Evolutionary conservation across 92 coral and sea anemone genomes (phyloP).

Genomic region (Epizoanthus ramosus): DNA sequence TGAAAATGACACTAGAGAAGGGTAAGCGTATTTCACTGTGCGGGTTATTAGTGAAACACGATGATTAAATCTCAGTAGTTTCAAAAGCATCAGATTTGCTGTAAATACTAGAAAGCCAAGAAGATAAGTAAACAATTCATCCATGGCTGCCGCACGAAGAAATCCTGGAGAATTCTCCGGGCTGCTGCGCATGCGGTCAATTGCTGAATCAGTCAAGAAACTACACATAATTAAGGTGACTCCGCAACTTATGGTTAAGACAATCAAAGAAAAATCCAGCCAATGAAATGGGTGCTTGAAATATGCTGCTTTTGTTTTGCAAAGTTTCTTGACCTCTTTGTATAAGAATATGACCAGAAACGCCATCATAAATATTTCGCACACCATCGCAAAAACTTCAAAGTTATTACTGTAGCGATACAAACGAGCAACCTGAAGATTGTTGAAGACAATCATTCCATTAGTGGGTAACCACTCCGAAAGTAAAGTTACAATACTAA

Average conservation of each 20-base stretch:
- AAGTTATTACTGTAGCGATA: constrained; percentile 55
- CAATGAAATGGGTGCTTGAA: constrained; percentile 80
- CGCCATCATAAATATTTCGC: constrained; percentile 63
- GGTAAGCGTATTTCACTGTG: constrained; percentile 66
- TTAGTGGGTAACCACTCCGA: constrained; percentile 83
- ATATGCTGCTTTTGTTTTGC: constrained; percentile 51
- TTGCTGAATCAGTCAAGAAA: constrained; percentile 42
- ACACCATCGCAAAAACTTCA: constrained; percentile 62
- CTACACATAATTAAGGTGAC: constrained; percentile 67
- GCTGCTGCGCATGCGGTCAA: constrained; percentile 51
- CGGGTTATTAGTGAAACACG: constrained; percentile 74
- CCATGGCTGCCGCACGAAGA: constrained; percentile 67
- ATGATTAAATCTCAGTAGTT: constrained; percentile 83
- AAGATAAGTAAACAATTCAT: constrained; percentile 72
- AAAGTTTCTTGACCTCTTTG: constrained; percentile 66
- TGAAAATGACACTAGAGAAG: constrained; percentile 64
- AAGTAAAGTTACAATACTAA: constrained; percentile 71
- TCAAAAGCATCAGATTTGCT: constrained; percentile 78
- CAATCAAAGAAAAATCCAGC: constrained; percentile 68
- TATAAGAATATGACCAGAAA: constrained; percentile 67
- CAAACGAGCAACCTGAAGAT: constrained; percentile 72
- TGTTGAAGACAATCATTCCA: constrained; percentile 61
- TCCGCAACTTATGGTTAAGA: constrained; percentile 56
- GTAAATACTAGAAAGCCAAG: constrained; percentile 72
- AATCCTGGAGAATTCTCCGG: constrained; percentile 66